phyloP scores from a whole-genome alignment of 2,888 invertebrate genomes.

The Eulithis prunata region DNA sequence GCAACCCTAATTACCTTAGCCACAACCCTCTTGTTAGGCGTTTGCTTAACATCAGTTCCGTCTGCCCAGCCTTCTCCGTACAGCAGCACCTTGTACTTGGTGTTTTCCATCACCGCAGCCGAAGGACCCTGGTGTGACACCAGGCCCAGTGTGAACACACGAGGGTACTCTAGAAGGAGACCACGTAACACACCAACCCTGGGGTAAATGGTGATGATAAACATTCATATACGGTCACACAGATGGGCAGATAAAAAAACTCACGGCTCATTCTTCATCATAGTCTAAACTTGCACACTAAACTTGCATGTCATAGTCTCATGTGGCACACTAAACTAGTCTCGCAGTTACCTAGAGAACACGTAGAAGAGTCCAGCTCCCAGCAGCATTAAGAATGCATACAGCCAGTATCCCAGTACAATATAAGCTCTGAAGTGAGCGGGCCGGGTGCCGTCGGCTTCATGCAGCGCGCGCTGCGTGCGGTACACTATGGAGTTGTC shows the following conservation, averaged over 20 bases:
- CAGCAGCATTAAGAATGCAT: conserved; percentile 77
- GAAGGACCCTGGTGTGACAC: conserved; percentile 87
- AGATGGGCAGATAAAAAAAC: no score
- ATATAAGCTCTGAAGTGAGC: conserved; percentile 91
- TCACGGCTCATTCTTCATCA: no score
- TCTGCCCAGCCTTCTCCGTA: conserved; percentile 91
- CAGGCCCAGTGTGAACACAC: conserved; percentile 88
- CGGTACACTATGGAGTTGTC: conserved; percentile 93
- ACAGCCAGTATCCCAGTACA: conserved; percentile 64
- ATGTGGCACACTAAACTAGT: no score
- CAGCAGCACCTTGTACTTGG: conserved; percentile 88
- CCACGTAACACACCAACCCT: conserved; percentile 51
- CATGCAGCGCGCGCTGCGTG: conserved; percentile 90
- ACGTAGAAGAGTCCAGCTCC: conserved; percentile 65
- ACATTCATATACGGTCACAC: no score
- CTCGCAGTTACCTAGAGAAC: conserved; percentile 46
- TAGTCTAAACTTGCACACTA: no score
- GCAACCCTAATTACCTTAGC: conserved; percentile 73
- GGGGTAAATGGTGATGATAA: not conserved
- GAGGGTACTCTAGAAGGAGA: conserved; percentile 57
- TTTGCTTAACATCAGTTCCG: conserved; percentile 76
- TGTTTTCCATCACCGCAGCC: conserved; percentile 84
- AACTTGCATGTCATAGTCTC: no score
- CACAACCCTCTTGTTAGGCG: conserved; percentile 86
- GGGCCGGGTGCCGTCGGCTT: conserved; percentile 88